Base-by-base conservation (phyloP, 2,888 invertebrate species). In the Drosophila trichaetosa region DNA sequence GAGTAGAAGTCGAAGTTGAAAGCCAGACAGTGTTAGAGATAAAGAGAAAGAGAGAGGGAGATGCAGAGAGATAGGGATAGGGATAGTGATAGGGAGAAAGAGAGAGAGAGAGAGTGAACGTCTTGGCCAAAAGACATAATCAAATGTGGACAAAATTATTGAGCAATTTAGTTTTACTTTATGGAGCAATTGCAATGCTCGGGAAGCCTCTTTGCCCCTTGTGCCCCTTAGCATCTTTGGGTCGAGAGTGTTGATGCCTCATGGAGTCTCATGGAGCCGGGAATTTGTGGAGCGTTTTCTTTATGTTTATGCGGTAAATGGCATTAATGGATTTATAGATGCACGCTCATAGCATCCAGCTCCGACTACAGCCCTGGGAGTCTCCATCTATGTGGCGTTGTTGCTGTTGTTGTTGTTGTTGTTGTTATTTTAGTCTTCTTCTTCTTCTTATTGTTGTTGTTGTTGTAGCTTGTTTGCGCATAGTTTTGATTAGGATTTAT, bases 141-240 rank as follows among this genome's bases (percentile, higher is more conserved):
- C 87, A 89, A 88, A 83, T 89, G 89, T 87, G 83, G 85, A 90
- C 91, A 89, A 91, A 91, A 91, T 91, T 91, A 91, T 91, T 91
- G 90, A 90, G 90, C 91, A 90, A 91, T 91, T 91, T 90, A 78
- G 82, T 87, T 90, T 90, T 87, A 91, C 79, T 91, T 91, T 91
- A 91, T 90, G 91, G 89, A 87, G 86, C 91, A 91, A 91, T 91
- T 89, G 88, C 81, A 79, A 67, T 79, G 71, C 72, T 75, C 66
- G 58, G 13, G 38, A 21, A 29, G 29, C 27, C 27, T 27, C 49
- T 18, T 10, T 27, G 65, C 51, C 67, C 54, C 64, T 36, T 49
- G 53, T 24, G 46, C 46, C 46, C 29, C 27, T 51, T 21, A 10
- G 13, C 5, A 18, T 51, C 11, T 31, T 51, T 49, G 46, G 52